phyloP scores from a whole-genome alignment of 2,888 invertebrate genomes.

The Germaria angustata region DNA sequence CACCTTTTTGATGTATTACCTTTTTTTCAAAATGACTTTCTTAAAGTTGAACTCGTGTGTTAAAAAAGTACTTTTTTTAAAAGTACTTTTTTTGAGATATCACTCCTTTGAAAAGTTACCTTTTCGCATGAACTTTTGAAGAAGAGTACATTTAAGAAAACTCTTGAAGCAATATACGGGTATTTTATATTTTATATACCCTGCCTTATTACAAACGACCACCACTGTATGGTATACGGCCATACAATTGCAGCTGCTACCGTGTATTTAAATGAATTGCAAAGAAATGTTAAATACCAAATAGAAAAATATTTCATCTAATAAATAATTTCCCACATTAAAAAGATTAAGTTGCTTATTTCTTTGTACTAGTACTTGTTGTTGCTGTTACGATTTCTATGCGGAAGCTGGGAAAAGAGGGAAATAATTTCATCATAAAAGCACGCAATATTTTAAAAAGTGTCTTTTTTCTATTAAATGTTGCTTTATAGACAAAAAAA shows the following conservation, averaged over 20 bases:
- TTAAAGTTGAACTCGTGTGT: too few relatives aligned
- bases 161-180: too few relatives aligned
- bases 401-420: slow-evolving; percentile 59
- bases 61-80: background rate
- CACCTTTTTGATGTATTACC: too few relatives aligned
- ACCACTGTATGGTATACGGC: background rate
- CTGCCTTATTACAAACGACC: background rate
- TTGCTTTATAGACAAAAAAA: slow-evolving; percentile 44
- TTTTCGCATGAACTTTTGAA: too few relatives aligned
- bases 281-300: slow-evolving; percentile 28
- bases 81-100: too few relatives aligned
- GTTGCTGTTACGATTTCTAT: slow-evolving; percentile 26
- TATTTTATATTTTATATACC: background rate
- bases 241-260: background rate
- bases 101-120: too few relatives aligned
- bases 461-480: slow-evolving; percentile 32
- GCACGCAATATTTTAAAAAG: slow-evolving; percentile 55
- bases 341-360: slow-evolving; percentile 21
- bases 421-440: slow-evolving; percentile 54
- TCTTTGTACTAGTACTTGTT: background rate
- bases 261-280: slow-evolving; percentile 50
- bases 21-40: too few relatives aligned
- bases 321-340: slow-evolving; percentile 66
- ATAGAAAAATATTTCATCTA: slow-evolving; percentile 46
- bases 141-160: too few relatives aligned